Percentiles rank a stretch among this genome's conserved stretches.
Evolutionary conservation across 1,140 invertebrate species (phyloP).

Genomic region (Sminthurinus signatus): DNA sequence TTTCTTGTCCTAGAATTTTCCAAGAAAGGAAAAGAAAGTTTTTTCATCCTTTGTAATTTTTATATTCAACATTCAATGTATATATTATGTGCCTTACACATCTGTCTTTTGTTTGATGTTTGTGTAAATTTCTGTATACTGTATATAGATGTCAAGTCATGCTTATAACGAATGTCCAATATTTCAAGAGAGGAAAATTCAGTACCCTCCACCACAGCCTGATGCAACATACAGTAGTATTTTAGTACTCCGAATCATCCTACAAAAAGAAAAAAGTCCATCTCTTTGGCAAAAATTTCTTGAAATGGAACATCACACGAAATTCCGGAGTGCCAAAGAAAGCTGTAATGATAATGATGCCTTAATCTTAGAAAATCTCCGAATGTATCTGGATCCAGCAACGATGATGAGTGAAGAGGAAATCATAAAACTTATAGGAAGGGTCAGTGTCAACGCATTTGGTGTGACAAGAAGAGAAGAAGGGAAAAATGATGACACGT

Average conservation of each 20-base stretch:
- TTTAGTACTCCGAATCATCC: background rate
- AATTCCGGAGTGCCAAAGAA: conserved; percentile 1
- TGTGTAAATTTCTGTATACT: no score
- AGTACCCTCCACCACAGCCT: conserved; percentile 6
- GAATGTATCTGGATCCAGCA: background rate
- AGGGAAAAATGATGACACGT: conserved; percentile 6
- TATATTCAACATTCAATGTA: no score
- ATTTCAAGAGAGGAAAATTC: conserved; percentile 1
- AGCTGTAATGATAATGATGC: conserved; percentile 1
- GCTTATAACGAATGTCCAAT: conserved; percentile 15
- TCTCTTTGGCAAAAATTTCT: conserved; percentile 4
- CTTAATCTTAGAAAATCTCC: conserved; percentile 1
- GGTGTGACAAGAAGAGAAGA: background rate
- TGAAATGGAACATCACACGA: conserved; percentile 16
- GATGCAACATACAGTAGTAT: conserved; percentile 11
- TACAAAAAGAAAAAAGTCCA: conserved; percentile 7
- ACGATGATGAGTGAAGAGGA: background rate
- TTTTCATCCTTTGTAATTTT: no score
- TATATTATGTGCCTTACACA: no score
- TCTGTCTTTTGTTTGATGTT: no score
- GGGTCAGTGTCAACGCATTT: conserved; percentile 15
- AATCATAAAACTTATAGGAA: conserved; percentile 5
- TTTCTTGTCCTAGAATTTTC: no score
- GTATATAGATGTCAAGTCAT: conserved; percentile 1
- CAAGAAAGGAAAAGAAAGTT: no score